phyloP scores from a whole-genome alignment of 2,113 vertebrate genomes.

The Sus scrofa region DNA sequence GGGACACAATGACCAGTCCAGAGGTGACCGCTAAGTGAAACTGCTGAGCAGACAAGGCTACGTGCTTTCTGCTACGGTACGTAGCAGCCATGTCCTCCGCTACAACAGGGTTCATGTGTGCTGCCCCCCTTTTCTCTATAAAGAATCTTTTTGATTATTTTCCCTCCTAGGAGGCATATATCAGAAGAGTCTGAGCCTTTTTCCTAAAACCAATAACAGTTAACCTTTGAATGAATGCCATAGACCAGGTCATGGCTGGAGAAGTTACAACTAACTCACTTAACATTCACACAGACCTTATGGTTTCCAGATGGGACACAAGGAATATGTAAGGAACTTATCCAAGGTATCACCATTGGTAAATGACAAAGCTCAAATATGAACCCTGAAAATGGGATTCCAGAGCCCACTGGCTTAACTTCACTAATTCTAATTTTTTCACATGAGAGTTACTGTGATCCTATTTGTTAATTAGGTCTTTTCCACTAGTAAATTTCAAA shows the following conservation, averaged over 20 bases:
- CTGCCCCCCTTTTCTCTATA: background rate
- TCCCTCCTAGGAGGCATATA: background rate
- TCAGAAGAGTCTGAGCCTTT: background rate
- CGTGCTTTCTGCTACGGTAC: background rate
- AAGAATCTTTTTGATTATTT: background rate
- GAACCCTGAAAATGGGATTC: background rate
- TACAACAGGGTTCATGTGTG: accelerated
- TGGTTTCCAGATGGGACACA: background rate
- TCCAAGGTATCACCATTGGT: background rate
- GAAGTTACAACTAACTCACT: background rate
- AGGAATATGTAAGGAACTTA: background rate
- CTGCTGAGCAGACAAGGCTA: background rate
- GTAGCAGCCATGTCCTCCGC: background rate
- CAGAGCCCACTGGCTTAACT: background rate
- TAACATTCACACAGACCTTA: background rate
- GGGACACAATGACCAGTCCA: accelerated
- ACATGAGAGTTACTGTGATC: background rate
- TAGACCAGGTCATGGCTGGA: background rate
- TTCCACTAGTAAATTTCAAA: background rate
- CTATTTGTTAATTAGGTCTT: background rate
- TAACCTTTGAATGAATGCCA: background rate
- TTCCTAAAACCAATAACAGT: background rate
- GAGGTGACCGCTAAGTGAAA: background rate
- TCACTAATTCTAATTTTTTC: background rate
- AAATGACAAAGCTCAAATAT: background rate